phyloP scores from a whole-genome alignment of 2,888 invertebrate genomes.

The Drosophila ochracea region DNA sequence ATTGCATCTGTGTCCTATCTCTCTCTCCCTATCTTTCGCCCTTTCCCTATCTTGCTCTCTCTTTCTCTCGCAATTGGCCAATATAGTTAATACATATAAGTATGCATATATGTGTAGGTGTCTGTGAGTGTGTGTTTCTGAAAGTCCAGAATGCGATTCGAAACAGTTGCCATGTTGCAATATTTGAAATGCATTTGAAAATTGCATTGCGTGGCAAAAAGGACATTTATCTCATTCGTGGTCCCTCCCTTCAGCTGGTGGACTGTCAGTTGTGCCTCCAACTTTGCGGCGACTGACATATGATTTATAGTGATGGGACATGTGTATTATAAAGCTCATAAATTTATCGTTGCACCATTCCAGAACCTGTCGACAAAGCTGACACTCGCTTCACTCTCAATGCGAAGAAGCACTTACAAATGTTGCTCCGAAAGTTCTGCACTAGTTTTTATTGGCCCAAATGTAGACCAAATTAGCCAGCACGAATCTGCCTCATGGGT shows the following conservation, averaged over 20 bases:
- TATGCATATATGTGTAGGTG: neutral
- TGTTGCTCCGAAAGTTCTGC: neutral
- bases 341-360: slow-evolving; percentile 69
- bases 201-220: slow-evolving; percentile 65
- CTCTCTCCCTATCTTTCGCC: neutral
- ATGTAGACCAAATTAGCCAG: slow-evolving; percentile 4
- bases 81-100: slow-evolving; percentile 16
- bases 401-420: neutral
- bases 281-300: slow-evolving; percentile 35
- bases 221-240: slow-evolving; percentile 52
- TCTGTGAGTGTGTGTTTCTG: slow-evolving; percentile 18
- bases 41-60: neutral
- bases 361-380: slow-evolving; percentile 40
- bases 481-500: neutral
- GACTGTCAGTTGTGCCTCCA: slow-evolving; percentile 39
- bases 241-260: slow-evolving; percentile 6
- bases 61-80: neutral
- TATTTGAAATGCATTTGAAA: slow-evolving; percentile 73
- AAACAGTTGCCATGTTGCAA: slow-evolving; percentile 69
- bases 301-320: slow-evolving; percentile 83
- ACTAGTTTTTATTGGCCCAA: slow-evolving; percentile 12
- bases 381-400: slow-evolving; percentile 20
- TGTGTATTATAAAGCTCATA: slow-evolving; percentile 82
- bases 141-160: slow-evolving; percentile 34
- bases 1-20: slow-evolving; percentile 16